phyloP scores from a whole-genome alignment of 2,888 invertebrate species.

The Xestia xanthographa region DNA sequence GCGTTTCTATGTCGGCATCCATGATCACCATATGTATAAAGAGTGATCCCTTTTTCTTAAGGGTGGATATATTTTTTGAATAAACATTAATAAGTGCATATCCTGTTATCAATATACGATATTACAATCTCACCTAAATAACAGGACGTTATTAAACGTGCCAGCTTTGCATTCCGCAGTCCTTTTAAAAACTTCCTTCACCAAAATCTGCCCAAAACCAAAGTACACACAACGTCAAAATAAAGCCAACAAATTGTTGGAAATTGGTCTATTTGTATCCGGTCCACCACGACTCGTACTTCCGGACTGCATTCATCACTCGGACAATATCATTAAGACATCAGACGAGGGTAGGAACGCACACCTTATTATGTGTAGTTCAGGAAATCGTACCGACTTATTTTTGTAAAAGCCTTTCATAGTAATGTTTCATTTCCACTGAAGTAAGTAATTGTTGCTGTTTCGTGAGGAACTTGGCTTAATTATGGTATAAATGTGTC shows the following conservation, averaged over 20 bases:
- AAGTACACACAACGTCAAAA: conserved; percentile 34
- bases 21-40: background rate
- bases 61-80: too few species aligned
- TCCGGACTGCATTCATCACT: conserved; percentile 86
- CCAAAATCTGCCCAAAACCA: conserved; percentile 25
- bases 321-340: conserved; percentile 86
- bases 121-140: background rate
- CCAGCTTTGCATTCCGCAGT: background rate
- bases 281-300: conserved; percentile 72
- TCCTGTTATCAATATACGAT: background rate
- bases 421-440: conserved; percentile 42
- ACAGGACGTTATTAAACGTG: background rate
- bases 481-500: conserved; percentile 8
- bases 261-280: conserved; percentile 70
- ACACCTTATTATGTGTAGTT: conserved; percentile 82
- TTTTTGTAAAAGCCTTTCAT: conserved; percentile 76
- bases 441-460: conserved; percentile 23
- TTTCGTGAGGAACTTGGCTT: conserved; percentile 7
- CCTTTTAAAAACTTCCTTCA: background rate
- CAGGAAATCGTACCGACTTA: conserved; percentile 79
- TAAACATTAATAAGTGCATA: too few species aligned
- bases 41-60: background rate
- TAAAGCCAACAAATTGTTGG: conserved; percentile 64
- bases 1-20: background rate
- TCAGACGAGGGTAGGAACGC: conserved; percentile 81